Conservation (phyloP, 1,140 invertebrate species). For the Centruroides vittatus region DNA sequence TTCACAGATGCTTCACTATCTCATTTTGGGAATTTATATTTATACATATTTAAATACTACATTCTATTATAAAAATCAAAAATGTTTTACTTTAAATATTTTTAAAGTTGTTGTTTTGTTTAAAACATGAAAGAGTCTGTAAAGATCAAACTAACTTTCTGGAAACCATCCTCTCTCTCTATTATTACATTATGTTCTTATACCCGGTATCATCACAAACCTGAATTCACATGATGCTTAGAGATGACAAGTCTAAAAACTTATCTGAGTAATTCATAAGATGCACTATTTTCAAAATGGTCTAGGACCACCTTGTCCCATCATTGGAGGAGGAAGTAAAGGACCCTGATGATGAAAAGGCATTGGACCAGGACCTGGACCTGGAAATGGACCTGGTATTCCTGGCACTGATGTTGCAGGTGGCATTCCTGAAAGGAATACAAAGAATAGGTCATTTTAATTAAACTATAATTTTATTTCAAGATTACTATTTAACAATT, state of each 20-base stretch:
- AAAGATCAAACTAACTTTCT: not conserved
- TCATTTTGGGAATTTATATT: too few species aligned
- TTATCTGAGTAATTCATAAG: slow-evolving; percentile 1
- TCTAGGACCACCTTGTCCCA: slow-evolving; percentile 4
- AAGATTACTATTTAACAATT: too few species aligned
- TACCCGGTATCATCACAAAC: not conserved
- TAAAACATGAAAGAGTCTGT: not conserved
- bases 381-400: not conserved
- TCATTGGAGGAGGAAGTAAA: slow-evolving; percentile 5
- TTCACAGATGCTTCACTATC: too few species aligned
- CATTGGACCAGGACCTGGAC: not conserved
- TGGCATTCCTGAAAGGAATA: slow-evolving; percentile 3
- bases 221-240: not conserved
- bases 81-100: too few species aligned
- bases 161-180: not conserved
- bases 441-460: too few species aligned
- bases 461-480: not conserved
- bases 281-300: not conserved
- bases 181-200: not conserved
- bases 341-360: not conserved
- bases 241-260: not conserved
- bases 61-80: too few species aligned
- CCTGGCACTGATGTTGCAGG: not conserved
- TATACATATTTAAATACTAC: too few species aligned
- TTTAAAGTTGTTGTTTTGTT: not conserved